Percentiles rank a stretch among this genome's conserved stretches.
phyloP scores from a whole-genome alignment of 2,797 vertebrate species.

The Petrocephalus schoutedeni region DNA sequence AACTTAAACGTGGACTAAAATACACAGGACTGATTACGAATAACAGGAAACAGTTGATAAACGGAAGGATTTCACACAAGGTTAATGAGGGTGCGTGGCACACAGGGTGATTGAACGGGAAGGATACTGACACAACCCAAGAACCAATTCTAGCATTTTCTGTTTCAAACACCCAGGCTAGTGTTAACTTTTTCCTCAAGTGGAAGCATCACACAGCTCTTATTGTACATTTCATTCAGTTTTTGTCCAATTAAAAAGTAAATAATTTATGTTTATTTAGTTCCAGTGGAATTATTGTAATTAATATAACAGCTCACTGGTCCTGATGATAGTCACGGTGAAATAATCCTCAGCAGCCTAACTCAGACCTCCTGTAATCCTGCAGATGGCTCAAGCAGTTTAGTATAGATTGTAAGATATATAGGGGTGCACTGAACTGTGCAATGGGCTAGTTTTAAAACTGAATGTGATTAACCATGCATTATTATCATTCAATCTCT shows the following conservation, averaged over 20 bases:
- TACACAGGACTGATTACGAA: too few relatives aligned
- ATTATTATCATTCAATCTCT: neutral
- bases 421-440: neutral
- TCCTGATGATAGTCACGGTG: neutral
- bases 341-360: neutral
- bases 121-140: neutral
- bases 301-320: neutral
- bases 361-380: neutral
- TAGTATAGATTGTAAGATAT: neutral
- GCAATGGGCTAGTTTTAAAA: neutral
- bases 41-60: too few relatives aligned
- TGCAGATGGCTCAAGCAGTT: neutral
- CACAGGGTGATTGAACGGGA: too few relatives aligned
- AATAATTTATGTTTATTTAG: neutral
- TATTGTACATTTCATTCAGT: neutral
- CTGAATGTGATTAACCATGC: neutral
- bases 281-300: neutral
- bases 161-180: neutral
- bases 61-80: too few relatives aligned
- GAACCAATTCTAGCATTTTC: neutral
- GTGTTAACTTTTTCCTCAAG: neutral
- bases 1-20: too few relatives aligned
- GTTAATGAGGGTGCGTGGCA: too few relatives aligned
- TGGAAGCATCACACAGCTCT: neutral
- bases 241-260: neutral